These are phyloP conservation scores for Tarsius wallacei DNA, from an alignment of 2,797 vertebrate genomes.

Conservation along the genomic window DNA sequence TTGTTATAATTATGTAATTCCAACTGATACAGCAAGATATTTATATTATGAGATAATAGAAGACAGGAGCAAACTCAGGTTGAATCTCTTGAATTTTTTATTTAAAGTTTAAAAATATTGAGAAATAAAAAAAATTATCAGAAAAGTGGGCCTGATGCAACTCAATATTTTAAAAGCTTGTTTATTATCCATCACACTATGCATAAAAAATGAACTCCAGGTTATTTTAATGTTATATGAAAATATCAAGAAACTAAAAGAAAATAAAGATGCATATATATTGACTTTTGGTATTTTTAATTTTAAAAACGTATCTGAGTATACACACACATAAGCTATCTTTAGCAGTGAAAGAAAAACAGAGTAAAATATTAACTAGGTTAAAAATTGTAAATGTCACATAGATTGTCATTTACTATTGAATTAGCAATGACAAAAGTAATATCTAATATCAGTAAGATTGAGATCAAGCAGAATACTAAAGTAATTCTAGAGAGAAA, in stretches of 20 bases:
- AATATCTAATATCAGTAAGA: background rate
- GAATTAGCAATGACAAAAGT: background rate
- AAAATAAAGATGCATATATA: background rate
- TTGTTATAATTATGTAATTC: background rate
- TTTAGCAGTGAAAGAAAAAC: background rate
- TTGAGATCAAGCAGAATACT: background rate
- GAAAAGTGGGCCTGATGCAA: background rate
- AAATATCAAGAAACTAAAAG: background rate
- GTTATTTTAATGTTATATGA: background rate
- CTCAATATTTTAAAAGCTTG: background rate
- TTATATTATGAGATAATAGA: background rate
- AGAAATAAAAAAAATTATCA: background rate
- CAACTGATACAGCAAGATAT: background rate
- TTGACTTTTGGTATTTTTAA: background rate
- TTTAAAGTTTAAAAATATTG: background rate
- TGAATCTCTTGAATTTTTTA: background rate
- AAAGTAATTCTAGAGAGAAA: background rate
- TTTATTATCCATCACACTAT: background rate
- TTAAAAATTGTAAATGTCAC: background rate
- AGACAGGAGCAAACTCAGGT: background rate
- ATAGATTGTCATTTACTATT: background rate
- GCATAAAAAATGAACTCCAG: background rate
- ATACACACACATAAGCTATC: background rate
- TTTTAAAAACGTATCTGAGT: background rate
- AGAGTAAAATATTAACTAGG: accelerated